A percentile compares a stretch with the other conserved stretches of the same genome.
Conservation (phyloP, 2,797 vertebrate genomes). For the Molossus alvarezi region DNA sequence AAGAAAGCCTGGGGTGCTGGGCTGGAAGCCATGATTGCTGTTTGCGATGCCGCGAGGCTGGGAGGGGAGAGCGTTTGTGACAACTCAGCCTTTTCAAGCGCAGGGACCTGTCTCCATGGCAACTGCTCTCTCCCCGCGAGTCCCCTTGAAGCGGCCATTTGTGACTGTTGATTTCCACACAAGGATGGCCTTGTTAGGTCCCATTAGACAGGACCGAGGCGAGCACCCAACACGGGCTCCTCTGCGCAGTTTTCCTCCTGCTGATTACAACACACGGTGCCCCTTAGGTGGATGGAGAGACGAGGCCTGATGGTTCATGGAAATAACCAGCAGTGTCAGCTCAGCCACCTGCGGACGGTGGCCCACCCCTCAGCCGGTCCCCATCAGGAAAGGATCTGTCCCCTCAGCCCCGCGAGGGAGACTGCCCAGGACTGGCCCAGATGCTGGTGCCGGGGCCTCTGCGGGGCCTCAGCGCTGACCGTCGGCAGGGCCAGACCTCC, state of each 20-base stretch:
- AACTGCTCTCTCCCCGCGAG: not conserved
- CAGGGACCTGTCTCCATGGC: conserved; percentile 15
- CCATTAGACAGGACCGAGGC: conserved; percentile 26
- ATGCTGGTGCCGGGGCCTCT: fast-evolving
- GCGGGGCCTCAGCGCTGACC: fast-evolving
- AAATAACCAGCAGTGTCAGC: conserved; percentile 32
- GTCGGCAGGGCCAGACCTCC: not conserved
- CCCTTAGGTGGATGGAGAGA: not conserved
- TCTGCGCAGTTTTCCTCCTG: not conserved
- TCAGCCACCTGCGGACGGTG: not conserved
- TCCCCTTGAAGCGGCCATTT: not conserved
- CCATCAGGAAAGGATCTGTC: not conserved
- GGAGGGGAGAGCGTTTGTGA: fast-evolving
- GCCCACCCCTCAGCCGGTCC: not conserved
- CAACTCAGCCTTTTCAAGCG: fast-evolving
- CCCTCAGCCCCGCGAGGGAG: not conserved
- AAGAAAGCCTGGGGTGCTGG: not conserved
- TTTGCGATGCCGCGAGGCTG: not conserved
- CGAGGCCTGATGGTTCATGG: not conserved
- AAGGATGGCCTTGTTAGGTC: conserved; percentile 45
- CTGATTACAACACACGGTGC: not conserved
- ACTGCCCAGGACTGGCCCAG: not conserved
- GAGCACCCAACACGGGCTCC: not conserved
- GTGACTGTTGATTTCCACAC: conserved; percentile 52
- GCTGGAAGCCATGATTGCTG: not conserved